Percentiles rank a stretch among this genome's conserved stretches.
Conservation (phyloP, 2,113 vertebrate genomes). For the Caracal caracal region DNA sequence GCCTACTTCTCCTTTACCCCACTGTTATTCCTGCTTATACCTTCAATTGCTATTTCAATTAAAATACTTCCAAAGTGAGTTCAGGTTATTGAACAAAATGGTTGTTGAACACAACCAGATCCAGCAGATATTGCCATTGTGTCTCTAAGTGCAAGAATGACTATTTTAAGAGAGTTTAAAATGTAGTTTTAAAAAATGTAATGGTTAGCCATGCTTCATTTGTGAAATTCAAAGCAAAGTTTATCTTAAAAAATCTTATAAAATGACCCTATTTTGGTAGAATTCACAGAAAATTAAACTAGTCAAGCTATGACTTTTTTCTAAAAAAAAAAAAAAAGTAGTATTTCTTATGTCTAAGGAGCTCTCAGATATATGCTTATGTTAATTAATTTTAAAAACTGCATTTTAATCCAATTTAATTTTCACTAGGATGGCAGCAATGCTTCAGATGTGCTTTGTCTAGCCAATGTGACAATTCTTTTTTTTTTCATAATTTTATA, state of each 20-base stretch:
- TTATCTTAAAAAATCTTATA: not conserved
- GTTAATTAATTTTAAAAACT: not conserved
- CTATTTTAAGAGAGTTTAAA: constrained; percentile 47
- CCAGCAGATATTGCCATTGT: not conserved
- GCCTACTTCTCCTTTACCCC: not conserved
- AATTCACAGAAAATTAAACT: constrained; percentile 19
- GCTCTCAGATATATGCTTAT: not conserved
- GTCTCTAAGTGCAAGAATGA: not conserved
- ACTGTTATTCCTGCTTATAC: not conserved
- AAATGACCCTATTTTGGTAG: not conserved
- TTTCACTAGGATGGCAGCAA: not conserved
- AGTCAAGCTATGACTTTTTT: not conserved
- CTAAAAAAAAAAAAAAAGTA: not conserved
- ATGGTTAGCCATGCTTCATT: not conserved
- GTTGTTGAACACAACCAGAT: not conserved
- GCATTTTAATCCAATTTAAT: not conserved
- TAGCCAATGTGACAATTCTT: not conserved
- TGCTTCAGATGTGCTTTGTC: not conserved
- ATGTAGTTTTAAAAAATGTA: not conserved
- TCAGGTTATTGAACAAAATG: not conserved
- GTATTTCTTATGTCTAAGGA: not conserved
- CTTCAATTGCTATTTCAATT: not conserved
- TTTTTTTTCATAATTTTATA: not conserved
- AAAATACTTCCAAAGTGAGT: constrained; percentile 34
- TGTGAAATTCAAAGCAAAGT: constrained; percentile 65